phyloP scores from a whole-genome alignment of 2,113 vertebrate genomes.

The Cisticola juncidis region DNA sequence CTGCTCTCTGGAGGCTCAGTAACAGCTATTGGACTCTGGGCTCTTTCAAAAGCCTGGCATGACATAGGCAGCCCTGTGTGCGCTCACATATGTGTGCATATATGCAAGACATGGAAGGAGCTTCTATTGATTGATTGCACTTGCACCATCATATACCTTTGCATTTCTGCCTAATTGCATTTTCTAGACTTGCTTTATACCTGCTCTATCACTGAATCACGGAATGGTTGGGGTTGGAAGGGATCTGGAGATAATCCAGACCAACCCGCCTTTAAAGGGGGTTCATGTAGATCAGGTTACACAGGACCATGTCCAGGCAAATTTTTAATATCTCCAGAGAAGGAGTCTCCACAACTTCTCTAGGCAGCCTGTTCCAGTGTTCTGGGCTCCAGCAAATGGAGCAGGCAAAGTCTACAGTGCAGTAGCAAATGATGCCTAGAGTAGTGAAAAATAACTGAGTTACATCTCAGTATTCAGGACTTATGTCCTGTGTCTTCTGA shows the following conservation, averaged over 20 bases:
- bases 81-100: not conserved
- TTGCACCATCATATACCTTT: not conserved
- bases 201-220: not conserved
- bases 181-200: not conserved
- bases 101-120: not conserved
- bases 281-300: not conserved
- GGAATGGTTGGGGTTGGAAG: not conserved
- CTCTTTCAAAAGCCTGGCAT: not conserved
- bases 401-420: not conserved
- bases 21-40: not conserved
- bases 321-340: not conserved
- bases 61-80: not conserved
- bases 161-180: not conserved
- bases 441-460: not conserved
- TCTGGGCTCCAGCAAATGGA: not conserved
- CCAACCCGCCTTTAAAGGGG: not conserved
- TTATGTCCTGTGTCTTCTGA: not conserved
- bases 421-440: not conserved
- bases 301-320: not conserved
- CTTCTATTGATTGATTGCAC: not conserved
- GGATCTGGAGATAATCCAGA: not conserved
- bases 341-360: not conserved
- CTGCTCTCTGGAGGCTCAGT: not conserved
- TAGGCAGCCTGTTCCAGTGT: not conserved
- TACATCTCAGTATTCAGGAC: not conserved